These are phyloP conservation scores for Hypolimnas misippus DNA, from an alignment of 2,888 invertebrate species.

Conservation along the genomic window DNA sequence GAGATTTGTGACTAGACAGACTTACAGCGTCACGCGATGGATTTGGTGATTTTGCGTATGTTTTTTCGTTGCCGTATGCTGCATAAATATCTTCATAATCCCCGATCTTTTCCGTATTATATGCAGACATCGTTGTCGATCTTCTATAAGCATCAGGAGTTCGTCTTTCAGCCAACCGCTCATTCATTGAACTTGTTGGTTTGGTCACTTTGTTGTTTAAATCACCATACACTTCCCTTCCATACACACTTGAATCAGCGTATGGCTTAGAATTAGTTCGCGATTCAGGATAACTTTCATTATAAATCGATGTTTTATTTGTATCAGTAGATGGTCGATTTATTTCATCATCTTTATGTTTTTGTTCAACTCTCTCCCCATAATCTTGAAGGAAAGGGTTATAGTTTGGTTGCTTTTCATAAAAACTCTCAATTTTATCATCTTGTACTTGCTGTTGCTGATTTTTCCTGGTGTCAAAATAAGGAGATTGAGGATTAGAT, in stretches of 20 bases:
- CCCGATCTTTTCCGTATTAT: conserved; percentile 73
- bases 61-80: conserved; percentile 68
- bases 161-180: conserved; percentile 86
- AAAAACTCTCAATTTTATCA: conserved; percentile 61
- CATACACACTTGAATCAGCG: conserved; percentile 57
- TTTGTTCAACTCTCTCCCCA: conserved; percentile 53
- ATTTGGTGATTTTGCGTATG: conserved; percentile 86
- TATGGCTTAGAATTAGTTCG: conserved; percentile 53
- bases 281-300: conserved; percentile 57
- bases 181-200: conserved; percentile 60
- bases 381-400: conserved; percentile 74
- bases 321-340: conserved; percentile 19
- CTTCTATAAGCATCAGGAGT: conserved; percentile 93
- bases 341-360: conserved; percentile 49
- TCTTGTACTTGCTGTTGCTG: conserved; percentile 60
- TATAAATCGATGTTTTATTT: conserved; percentile 46
- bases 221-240: conserved; percentile 71
- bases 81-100: conserved; percentile 92
- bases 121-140: conserved; percentile 78
- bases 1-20: conserved; percentile 64
- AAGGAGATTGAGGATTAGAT: conserved; percentile 79
- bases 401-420: conserved; percentile 65
- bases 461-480: conserved; percentile 75
- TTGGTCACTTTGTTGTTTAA: conserved; percentile 57
- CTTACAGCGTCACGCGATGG: conserved; percentile 67